Conservation (phyloP, 2,888 invertebrate genomes). For the Euclidia mi region DNA sequence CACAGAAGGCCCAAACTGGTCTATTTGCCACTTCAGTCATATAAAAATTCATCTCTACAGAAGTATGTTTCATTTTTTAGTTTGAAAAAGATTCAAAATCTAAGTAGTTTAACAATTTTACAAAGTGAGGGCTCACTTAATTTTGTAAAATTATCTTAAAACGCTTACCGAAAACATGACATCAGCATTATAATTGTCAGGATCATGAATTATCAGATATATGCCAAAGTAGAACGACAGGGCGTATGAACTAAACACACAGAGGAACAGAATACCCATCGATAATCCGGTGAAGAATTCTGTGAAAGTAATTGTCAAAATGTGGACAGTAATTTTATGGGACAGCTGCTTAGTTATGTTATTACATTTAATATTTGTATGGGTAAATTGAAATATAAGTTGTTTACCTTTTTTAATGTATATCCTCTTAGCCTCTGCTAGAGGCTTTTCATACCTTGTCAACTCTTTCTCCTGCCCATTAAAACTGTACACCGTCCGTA, state of each 20-base stretch:
- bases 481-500: conserved; percentile 94
- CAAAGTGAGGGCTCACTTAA: too few relatives aligned
- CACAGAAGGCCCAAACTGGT: too few relatives aligned
- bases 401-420: conserved; percentile 91
- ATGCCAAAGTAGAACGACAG: conserved; percentile 95
- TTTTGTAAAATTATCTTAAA: not conserved
- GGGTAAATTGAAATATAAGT: too few relatives aligned
- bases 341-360: too few relatives aligned
- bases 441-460: conserved; percentile 90
- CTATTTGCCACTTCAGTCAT: too few relatives aligned
- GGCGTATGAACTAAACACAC: conserved; percentile 93
- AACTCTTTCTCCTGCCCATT: conserved; percentile 93
- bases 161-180: conserved; percentile 92
- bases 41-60: too few relatives aligned
- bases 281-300: conserved; percentile 91
- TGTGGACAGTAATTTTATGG: too few relatives aligned
- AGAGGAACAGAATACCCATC: conserved; percentile 92
- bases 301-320: too few relatives aligned
- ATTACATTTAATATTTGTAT: too few relatives aligned
- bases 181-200: conserved; percentile 88
- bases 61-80: too few relatives aligned
- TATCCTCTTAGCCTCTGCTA: conserved; percentile 90
- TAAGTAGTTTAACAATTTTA: too few relatives aligned
- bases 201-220: conserved; percentile 90
- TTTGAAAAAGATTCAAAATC: too few relatives aligned